Evolutionary conservation across 92 coral and sea anemone species (phyloP), one percentile per base, ranked within the genome.

Genomic region (Epizoanthus fatuus): DNA sequence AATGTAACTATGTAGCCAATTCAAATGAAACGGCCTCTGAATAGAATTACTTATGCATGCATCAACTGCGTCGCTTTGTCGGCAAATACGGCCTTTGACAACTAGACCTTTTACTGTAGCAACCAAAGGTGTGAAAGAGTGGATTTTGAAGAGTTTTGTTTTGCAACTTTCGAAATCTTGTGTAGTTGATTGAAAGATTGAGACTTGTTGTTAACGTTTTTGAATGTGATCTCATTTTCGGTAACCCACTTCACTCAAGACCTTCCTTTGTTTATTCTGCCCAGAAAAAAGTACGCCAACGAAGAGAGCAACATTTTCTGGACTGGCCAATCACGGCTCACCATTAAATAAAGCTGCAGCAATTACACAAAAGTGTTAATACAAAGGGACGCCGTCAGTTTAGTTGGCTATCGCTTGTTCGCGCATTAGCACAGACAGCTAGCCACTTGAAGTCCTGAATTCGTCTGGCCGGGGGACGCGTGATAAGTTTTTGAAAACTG

Each of bases 1-100:
- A 91, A 88, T 90, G 97, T 72, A 87, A 85, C 97, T 84, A 82
- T 93, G 93, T 91, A 89, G 80, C 94, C 63, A 88, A 81, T 55
- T 84, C 81, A 79, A 42, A 69, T 80, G 77, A 85, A 63, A 77
- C 82, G 82, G 70, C 57, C 69, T 19, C 70, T 44, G 71, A 77
- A 59, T 42, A 56, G 70, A 77, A 77, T 77, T 42, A 77, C 5
- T 77, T 77, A 77, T 77, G 55, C 44, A 77, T 77, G 82, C 70
- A 44, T 77, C 82, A 77, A 77, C 42, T 70, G 39, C 63, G 56
- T 77, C 70, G 44, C 82, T 77, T 77, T 77, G 82, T 77, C 82
- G 82, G 82, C 70, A 77, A 60, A 62, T 45, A 19, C 10, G 58
- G 69, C 69, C 20, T 44, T 60, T 77, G 82, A 60, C 82, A 77